phyloP scores from a whole-genome alignment of 2,113 vertebrate species.

The Ptyas mucosa region DNA sequence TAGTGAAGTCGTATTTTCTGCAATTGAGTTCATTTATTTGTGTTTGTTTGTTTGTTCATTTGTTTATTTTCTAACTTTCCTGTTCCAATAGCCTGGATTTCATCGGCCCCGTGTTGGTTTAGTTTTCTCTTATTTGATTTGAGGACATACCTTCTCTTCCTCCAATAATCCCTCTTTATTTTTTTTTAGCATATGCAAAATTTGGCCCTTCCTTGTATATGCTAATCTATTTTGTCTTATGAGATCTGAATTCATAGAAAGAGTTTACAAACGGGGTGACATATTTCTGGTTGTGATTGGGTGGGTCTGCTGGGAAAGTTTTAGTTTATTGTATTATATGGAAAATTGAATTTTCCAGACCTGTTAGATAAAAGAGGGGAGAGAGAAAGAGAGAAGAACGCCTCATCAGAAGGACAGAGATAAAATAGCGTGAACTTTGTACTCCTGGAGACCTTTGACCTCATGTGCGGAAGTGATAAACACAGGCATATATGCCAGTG shows the following conservation, averaged over 20 bases:
- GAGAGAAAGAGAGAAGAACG: background rate
- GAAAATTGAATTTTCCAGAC: background rate
- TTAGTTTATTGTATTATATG: background rate
- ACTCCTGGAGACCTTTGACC: background rate
- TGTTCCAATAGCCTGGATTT: background rate
- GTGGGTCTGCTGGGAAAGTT: background rate
- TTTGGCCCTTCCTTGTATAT: background rate
- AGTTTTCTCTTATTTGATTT: background rate
- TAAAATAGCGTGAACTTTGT: background rate
- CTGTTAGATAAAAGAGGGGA: background rate
- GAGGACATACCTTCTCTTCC: background rate
- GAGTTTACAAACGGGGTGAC: background rate
- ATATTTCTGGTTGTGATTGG: background rate
- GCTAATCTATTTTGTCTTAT: background rate
- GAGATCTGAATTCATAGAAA: background rate
- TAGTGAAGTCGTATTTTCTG: too few species aligned
- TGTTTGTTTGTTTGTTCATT: too few species aligned
- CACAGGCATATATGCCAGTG: background rate
- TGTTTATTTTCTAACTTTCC: background rate
- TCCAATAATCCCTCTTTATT: background rate
- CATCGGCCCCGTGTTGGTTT: background rate
- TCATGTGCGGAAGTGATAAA: slow-evolving; percentile 9
- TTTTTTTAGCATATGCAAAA: background rate
- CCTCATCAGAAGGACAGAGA: background rate
- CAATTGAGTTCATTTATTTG: too few species aligned